Evolutionary conservation across 2,113 vertebrate genomes (phyloP), one percentile per base, ranked within the genome.

Genomic region (Arothron firmamentum): DNA sequence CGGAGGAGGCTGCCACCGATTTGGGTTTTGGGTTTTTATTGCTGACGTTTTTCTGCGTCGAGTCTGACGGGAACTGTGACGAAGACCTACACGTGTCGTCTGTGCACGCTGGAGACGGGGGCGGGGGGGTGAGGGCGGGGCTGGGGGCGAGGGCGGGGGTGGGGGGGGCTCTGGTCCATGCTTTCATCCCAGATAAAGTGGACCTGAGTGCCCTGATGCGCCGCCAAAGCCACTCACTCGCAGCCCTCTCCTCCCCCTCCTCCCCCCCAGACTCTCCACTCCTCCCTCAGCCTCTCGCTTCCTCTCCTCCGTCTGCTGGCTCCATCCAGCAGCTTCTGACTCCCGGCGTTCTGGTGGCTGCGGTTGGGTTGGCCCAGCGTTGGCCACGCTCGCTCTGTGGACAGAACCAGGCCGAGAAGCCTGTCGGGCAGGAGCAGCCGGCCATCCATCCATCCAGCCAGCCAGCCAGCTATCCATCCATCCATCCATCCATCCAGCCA

Each of bases 171-270:
- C 64, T 61, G 79, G 68, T 66, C 67, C 25, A 28, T 65, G 75
- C 80, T 86, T 88, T 87, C 79, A 88, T 84, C 79, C 73, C 67
- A 80, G 87, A 81, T 68, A 76, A 85, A 84, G 84, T 85, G 84
- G 85, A 72, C 56, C 83, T 46, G 82, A 88, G 83, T 75, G 79
- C 80, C 78, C 59, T 80, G 67, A 75, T 74, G 63, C 50, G 7
- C 71, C 82, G 85, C 83, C 85, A 87, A 78, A 82, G 71, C 83
- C 80, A 73, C 81, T 88, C 78, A 83, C 81, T 87, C 83, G 83
- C 78, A 65, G 50, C 77, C 68, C 65, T 59, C 21, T 20, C 19
- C 68, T 31, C 25, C 63, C 63, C 70, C 66, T 61, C 62, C 34
- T 55, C 56, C 49, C 71, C 4, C 69, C 56, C 79, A 20, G 19